Evolutionary conservation across 2,888 invertebrate genomes (phyloP).

Genomic region (Andrena bicolor): DNA sequence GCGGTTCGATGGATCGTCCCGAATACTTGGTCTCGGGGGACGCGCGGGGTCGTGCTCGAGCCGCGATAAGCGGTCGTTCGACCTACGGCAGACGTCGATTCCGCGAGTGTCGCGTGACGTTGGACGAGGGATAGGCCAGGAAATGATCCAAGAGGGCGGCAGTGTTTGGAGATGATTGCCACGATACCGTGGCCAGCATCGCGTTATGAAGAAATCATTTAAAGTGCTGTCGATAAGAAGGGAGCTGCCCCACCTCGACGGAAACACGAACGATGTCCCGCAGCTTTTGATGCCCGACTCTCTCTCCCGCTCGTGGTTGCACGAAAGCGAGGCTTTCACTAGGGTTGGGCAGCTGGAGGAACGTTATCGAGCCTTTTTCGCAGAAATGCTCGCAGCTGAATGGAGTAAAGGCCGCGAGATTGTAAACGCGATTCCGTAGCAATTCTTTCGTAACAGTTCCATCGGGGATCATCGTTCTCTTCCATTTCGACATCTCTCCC

Average conservation of each 20-base stretch:
- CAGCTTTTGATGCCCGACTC: conserved; percentile 22
- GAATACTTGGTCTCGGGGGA: not conserved
- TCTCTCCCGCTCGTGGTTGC: not conserved
- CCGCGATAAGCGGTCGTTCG: conserved; percentile 22
- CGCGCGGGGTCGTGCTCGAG: not conserved
- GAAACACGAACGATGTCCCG: conserved; percentile 15
- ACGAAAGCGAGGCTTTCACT: not conserved
- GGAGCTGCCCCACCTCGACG: not conserved
- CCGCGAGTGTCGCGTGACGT: conserved; percentile 18
- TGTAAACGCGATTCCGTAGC: conserved; percentile 14
- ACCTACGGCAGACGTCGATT: not conserved
- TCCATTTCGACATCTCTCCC: not conserved
- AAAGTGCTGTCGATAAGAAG: not conserved
- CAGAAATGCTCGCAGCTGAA: not conserved
- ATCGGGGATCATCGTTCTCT: not conserved
- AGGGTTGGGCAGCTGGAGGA: not conserved
- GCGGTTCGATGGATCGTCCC: not conserved
- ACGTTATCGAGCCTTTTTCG: conserved; percentile 19
- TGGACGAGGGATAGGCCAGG: conserved; percentile 37
- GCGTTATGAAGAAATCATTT: conserved; percentile 6
- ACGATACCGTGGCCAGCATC: conserved; percentile 4
- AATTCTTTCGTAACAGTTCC: not conserved
- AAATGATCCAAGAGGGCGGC: conserved; percentile 12
- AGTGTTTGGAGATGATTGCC: conserved; percentile 19
- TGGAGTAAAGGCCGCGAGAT: conserved; percentile 11